These are phyloP conservation scores for Sapajus apella DNA, from an alignment of 2,113 vertebrate species.

Conservation along the genomic window DNA sequence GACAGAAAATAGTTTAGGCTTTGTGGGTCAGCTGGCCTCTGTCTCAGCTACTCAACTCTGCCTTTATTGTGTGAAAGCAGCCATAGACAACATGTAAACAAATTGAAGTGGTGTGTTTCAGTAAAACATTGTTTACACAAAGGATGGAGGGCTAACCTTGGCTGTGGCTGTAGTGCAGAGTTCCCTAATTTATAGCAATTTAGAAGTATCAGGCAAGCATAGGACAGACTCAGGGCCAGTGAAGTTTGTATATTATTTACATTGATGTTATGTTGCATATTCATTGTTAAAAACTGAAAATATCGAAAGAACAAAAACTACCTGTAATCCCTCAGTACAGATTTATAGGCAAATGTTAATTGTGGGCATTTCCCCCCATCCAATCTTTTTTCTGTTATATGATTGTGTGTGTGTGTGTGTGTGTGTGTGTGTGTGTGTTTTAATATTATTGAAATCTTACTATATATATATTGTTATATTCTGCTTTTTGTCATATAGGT, in stretches of 20 bases:
- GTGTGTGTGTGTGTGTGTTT: background rate
- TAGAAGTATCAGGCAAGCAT: background rate
- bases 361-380: background rate
- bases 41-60: background rate
- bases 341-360: background rate
- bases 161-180: background rate
- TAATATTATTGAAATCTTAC: background rate
- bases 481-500: background rate
- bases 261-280: background rate
- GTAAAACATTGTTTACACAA: background rate
- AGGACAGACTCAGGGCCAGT: background rate
- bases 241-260: background rate
- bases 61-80: background rate
- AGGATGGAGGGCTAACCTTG: background rate
- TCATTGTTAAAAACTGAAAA: conserved; percentile 27
- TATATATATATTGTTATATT: background rate
- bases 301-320: background rate
- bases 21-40: background rate
- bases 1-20: background rate
- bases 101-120: rapidly evolving
- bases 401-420: too few species aligned
- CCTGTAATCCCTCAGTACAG: background rate
- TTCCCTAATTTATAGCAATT: background rate
- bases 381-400: background rate
- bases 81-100: background rate